phyloP scores from a whole-genome alignment of 2,113 vertebrate species.

The Dipodomys merriami region DNA sequence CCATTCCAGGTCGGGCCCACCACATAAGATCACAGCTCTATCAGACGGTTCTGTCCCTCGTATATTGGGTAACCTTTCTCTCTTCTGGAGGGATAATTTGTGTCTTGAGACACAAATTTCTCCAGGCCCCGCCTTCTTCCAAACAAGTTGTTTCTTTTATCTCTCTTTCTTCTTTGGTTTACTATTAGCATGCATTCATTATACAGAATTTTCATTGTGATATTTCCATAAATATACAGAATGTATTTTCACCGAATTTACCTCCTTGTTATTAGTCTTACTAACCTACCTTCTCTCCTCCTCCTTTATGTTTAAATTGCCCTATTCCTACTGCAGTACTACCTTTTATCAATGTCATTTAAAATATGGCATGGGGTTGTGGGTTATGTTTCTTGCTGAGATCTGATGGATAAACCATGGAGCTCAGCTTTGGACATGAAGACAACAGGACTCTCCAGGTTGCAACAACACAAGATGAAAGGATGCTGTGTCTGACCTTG shows the following conservation, averaged over 20 bases:
- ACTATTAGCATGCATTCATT: no score
- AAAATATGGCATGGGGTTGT: neutral
- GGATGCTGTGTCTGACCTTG: neutral
- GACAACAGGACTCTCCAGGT: neutral
- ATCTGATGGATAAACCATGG: neutral
- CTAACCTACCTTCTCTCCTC: no score
- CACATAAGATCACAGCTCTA: accelerated
- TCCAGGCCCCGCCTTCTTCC: neutral
- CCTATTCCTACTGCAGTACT: neutral
- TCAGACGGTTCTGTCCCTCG: accelerated
- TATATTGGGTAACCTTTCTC: no score
- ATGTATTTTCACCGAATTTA: no score
- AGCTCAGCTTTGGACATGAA: neutral
- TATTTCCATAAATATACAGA: no score
- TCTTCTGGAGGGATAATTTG: neutral
- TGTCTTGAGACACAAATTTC: neutral
- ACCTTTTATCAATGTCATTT: neutral
- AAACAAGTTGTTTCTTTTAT: no score
- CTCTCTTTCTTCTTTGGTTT: no score
- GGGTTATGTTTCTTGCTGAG: neutral
- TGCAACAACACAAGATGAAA: neutral
- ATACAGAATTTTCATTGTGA: no score
- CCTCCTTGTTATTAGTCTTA: no score
- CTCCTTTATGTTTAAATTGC: neutral
- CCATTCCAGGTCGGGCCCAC: neutral